Base-by-base conservation (phyloP, 2,888 invertebrate genomes). In the Entomobrya multifasciata region DNA sequence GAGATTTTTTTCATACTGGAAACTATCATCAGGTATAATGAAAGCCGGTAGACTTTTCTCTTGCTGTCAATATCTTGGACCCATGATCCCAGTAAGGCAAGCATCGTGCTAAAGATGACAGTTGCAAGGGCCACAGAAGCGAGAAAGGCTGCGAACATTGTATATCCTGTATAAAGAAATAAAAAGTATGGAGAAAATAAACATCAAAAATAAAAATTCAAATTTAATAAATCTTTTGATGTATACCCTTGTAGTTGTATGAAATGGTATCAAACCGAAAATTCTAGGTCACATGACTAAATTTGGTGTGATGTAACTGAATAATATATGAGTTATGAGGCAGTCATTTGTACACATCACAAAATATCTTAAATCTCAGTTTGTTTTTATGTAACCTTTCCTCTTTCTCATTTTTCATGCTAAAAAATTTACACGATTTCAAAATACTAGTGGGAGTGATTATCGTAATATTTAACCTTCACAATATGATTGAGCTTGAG, bases 51-150 rank as follows among this genome's bases (percentile, higher is more conserved):
- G 72, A 82, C 82, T 70, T 89, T 89, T 55, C 88, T 88, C 60
- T 89, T 89, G 88, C 88, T 88, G 81, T 89, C 89, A 79, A 89
- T 80, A 67, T 89, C 89, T 62, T 87, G 79, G 30, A 89, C 89
- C 89, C 89, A 89, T 17, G 88, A 88, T 74, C 87, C 89, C 20
- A 89, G 72, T 4, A 88, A 25, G 52, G 87, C 87, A 17, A 89
- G 87, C 74, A 86, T 86, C 44, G 87, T 85, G 20, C 87, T 65
- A 74, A 89, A 89, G 70, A 88, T 62, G 72, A 85, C 70, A 49
- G 86, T 74, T 49, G 89, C 81, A 49, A 89, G 80, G 67, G 87
- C 82, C 70, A 88, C 78, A 57, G 87, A 52, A 25, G 70, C 49
- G 20, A 89, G 70, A 36, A 88, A 67, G 36, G 88, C 89, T 49